Base-by-base conservation (phyloP, 2,888 invertebrate species). In the Ferrisia virgata region DNA sequence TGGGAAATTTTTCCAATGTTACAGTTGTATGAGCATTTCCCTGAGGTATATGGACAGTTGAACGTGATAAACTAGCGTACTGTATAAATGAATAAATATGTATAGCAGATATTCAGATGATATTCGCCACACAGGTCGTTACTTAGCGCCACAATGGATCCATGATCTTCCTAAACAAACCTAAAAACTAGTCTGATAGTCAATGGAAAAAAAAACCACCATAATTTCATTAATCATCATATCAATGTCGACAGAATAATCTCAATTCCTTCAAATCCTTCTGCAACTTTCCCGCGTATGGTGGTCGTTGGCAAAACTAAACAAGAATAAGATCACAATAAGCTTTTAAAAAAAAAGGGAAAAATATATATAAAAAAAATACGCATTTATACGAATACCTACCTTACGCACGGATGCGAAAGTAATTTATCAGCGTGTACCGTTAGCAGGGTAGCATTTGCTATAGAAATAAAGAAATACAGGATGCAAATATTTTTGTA, bases 371-470 rank as follows among this genome's bases (percentile, higher is more conserved):
- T n/a, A 53, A 53, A 28, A 28, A 28, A 76, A 25, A n/a, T 6
- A 76, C 11, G 53, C 18, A 8, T n/a, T n/a, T n/a, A n/a, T 22
- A 2, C 15, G n/a, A n/a, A 22, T 6, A 53, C 5, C 13, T 47
- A 47, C n/a, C 53, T 22, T 18, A 69, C 5, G 31, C 69, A 15
- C 3, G 28, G 31, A 31, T 11, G 72, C 36, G 72, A 76, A 36
- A 76, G 33, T 36, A 76, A 76, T 76, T 76, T 76, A 76, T 76
- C 36, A 36, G 36, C n/a, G n/a, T 36, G 36, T 76, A 33, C 72
- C 72, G 72, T 76, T 76, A 15, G 22, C 53, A 53, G 22, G 53
- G 53, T 53, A 22, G n/a, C 47, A 53, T 18, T 18, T 53, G 18
- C 22, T 22, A n/a, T 18, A 22, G 11, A 47, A 53, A 22, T 53